Conservation (phyloP, 64 coral and sea anemone genomes). For the Trachythela sp. region DNA sequence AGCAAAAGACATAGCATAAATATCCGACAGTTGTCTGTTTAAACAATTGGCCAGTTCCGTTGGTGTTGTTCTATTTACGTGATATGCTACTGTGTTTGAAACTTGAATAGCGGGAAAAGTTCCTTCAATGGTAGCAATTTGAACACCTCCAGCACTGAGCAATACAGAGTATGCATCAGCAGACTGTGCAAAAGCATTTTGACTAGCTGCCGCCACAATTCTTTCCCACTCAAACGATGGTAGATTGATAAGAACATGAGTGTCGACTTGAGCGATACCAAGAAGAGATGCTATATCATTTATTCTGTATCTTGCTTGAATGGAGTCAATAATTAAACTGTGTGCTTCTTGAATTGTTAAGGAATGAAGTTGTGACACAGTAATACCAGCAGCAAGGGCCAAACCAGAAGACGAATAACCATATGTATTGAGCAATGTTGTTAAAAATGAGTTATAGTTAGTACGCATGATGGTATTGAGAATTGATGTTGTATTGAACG, state of each 20-base stretch:
- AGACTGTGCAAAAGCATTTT: background rate
- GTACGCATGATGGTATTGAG: background rate
- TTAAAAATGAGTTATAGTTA: background rate
- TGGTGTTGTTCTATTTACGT: background rate
- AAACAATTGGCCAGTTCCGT: background rate
- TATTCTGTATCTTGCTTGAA: background rate
- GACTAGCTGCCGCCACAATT: background rate
- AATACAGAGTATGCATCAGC: slow-evolving; percentile 16
- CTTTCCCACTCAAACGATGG: background rate
- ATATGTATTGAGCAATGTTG: background rate
- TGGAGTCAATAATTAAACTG: background rate
- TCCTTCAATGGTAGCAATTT: background rate
- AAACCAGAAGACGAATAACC: background rate
- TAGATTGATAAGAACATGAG: background rate
- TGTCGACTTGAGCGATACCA: background rate
- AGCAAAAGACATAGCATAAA: background rate
- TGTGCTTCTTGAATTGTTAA: background rate
- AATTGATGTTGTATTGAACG: background rate
- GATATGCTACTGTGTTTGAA: background rate
- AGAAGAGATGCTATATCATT: background rate
- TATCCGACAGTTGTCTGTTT: background rate
- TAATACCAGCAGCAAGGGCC: background rate
- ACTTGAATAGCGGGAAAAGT: background rate
- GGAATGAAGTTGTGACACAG: background rate
- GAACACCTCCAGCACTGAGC: slow-evolving; percentile 1